Conservation (phyloP, 2,888 invertebrate species). For the Ophonus ardosiacus region DNA sequence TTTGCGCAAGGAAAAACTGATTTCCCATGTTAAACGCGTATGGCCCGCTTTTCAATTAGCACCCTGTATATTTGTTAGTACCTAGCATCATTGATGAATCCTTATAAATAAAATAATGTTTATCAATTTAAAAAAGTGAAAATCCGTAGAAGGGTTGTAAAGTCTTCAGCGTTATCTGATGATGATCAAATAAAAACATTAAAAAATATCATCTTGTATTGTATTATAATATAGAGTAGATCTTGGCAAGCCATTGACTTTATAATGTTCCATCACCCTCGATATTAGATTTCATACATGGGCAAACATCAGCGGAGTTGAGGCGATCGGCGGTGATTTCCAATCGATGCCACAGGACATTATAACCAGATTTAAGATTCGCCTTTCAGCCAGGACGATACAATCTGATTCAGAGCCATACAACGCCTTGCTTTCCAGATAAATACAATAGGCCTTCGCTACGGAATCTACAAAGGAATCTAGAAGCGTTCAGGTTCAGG, state of each 20-base stretch:
- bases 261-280: conserved; percentile 33
- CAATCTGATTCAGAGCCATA: conserved; percentile 16
- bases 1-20: too few species aligned
- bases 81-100: too few species aligned
- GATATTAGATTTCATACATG: conserved; percentile 51
- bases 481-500: not conserved
- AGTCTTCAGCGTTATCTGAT: not conserved
- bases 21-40: too few species aligned
- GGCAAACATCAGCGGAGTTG: conserved; percentile 14
- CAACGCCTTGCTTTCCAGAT: conserved; percentile 2
- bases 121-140: too few species aligned
- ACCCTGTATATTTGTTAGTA: too few species aligned
- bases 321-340: conserved; percentile 27
- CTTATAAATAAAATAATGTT: too few species aligned
- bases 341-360: conserved; percentile 42
- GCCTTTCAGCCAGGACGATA: conserved; percentile 39
- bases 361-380: conserved; percentile 38
- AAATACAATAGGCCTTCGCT: not conserved
- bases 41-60: too few species aligned
- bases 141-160: too few species aligned
- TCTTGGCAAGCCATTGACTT: conserved; percentile 7
- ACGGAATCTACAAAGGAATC: not conserved
- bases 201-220: not conserved
- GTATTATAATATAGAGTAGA: not conserved
- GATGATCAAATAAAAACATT: not conserved